Evolutionary conservation across 2,797 vertebrate species (phyloP).

Genomic region (Malurus splendens): DNA sequence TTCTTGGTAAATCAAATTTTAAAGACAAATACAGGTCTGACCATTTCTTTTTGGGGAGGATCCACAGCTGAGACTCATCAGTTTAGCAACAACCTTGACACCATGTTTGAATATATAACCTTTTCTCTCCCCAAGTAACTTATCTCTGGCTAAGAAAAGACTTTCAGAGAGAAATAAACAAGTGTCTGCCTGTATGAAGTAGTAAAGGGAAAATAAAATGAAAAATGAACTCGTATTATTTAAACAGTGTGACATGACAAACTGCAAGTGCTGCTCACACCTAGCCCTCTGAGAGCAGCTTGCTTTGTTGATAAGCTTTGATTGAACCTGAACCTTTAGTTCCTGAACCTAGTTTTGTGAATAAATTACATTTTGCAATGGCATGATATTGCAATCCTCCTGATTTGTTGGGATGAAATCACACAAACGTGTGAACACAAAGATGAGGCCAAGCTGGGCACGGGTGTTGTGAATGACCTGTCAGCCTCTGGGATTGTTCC

Average conservation of each 20-base stretch:
- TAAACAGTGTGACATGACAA: constrained; percentile 41
- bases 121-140: constrained; percentile 14
- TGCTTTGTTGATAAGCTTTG: constrained; percentile 17
- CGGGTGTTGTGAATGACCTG: not conserved
- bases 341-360: not conserved
- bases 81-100: constrained; percentile 16
- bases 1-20: not conserved
- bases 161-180: constrained; percentile 38
- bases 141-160: constrained; percentile 21
- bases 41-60: not conserved
- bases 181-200: constrained; percentile 14
- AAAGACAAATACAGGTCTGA: not conserved
- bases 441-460: not conserved
- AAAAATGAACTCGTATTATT: constrained; percentile 29
- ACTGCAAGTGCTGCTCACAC: not conserved
- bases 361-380: not conserved
- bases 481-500: not conserved
- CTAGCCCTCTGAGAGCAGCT: constrained; percentile 6
- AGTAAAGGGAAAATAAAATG: constrained; percentile 35
- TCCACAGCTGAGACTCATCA: constrained; percentile 11
- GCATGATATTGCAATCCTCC: not conserved
- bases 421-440: not conserved
- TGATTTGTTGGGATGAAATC: not conserved
- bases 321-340: not conserved
- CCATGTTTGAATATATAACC: constrained; percentile 16